phyloP scores from a whole-genome alignment of 2,888 invertebrate species.

The Nudaria mundana region DNA sequence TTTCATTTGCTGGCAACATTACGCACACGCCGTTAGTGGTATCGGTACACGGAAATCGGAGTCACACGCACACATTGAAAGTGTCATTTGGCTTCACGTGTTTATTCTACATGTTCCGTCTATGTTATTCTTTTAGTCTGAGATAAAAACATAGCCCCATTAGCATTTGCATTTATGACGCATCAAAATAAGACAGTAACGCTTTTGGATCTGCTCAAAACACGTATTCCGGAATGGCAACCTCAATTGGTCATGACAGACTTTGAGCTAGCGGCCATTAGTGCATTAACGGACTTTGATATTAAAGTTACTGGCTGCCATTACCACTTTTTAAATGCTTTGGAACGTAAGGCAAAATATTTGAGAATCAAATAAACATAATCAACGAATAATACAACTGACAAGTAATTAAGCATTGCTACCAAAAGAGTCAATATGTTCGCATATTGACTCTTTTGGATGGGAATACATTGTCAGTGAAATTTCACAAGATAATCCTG shows the following conservation, averaged over 20 bases:
- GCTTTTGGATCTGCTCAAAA: neutral
- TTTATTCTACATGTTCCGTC: too few species aligned
- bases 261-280: neutral
- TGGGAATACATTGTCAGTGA: neutral
- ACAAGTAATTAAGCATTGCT: neutral
- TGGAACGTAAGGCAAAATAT: neutral
- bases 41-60: too few species aligned
- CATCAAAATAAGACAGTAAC: neutral
- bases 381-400: neutral
- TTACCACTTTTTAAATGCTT: neutral
- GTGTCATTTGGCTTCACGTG: too few species aligned
- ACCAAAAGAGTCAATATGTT: neutral
- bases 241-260: neutral
- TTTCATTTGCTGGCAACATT: too few species aligned
- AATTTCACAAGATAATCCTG: neutral
- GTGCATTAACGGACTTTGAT: neutral
- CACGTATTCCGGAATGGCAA: neutral
- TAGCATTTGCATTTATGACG: neutral
- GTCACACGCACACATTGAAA: too few species aligned
- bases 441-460: too few species aligned
- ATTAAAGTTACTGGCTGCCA: neutral
- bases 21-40: too few species aligned
- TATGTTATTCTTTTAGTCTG: too few species aligned
- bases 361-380: neutral
- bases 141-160: neutral